A percentile compares a stretch with the other conserved stretches of the same genome.
Evolutionary conservation across 1,140 invertebrate species (phyloP).

Genomic region (Spodoptera frugiperda): DNA sequence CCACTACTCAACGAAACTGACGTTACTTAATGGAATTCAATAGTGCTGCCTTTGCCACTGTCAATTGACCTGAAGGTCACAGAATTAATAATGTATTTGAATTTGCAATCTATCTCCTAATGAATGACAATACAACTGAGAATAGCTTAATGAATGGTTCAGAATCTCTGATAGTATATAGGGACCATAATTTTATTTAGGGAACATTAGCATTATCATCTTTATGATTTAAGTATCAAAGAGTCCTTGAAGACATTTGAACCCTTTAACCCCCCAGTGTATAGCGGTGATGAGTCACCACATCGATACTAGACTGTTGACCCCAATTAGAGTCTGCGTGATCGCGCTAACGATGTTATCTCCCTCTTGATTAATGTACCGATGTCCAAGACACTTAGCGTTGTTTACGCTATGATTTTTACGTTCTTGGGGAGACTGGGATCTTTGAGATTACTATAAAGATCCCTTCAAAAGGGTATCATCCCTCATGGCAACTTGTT

Average conservation of each 20-base stretch:
- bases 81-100: constrained; percentile 4
- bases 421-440: background rate
- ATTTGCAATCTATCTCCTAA: background rate
- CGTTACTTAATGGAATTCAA: background rate
- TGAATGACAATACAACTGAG: constrained; percentile 4
- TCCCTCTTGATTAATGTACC: constrained; percentile 26
- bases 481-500: no score
- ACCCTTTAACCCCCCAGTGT: constrained; percentile 21
- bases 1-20: no score
- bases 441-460: background rate
- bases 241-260: background rate
- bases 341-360: constrained; percentile 33
- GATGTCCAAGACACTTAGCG: background rate
- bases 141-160: background rate
- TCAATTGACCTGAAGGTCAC: constrained; percentile 6
- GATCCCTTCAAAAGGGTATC: background rate
- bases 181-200: no score
- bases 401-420: background rate
- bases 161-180: no score
- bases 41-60: background rate
- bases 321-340: constrained; percentile 38
- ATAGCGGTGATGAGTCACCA: constrained; percentile 19
- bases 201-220: no score
- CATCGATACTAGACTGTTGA: constrained; percentile 34
- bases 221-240: no score